Evolutionary conservation across 2,113 vertebrate genomes (phyloP), one percentile per base, ranked within the genome.

Genomic region (Sinocyclocheilus maitianheensis): DNA sequence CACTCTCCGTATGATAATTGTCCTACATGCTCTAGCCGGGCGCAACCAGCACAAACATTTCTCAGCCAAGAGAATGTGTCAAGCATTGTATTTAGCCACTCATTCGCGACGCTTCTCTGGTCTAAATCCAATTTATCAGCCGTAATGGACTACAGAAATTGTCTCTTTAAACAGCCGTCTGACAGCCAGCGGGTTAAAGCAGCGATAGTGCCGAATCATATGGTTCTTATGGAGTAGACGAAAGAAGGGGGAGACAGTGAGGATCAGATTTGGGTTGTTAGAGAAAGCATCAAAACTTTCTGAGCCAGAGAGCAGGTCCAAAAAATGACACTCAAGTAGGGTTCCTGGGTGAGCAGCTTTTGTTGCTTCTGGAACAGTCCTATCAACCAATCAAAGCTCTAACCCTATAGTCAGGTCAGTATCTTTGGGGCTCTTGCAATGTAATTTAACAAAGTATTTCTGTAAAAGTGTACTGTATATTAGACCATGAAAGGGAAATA

Each of bases 101-200:
- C 85, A 87, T 91, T 89, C 86, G 90, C 83, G 83, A 85, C 79
- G 90, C 89, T 91, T 84, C 55, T 84, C 89, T 87, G 89, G 87
- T 91, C 87, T 90, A 92, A 93, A 94, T 93, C 89, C 90, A 94
- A 94, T 94, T 94, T 90, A 93, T 94, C 93, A 94, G 88, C 81
- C 77, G 86, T 94, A 94, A 95, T 94, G 90, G 92, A 93, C 93
- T 92, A 89, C 89, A 92, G 91, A 94, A 91, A 92, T 93, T 86
- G 93, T 91, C 89, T 91, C 90, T 88, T 91, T 83, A 87, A 90
- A 87, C 92, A 90, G 90, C 89, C 90, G 92, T 87, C 89, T 26
- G 14, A 90, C 87, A 86, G 91, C 76, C 88, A 67, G 86, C 11
- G 11, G 79, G 86, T 81, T 86, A 83, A 89, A 67, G 65, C 53